Conservation (phyloP, 2,888 invertebrate genomes). For the Phaonia tiefii region DNA sequence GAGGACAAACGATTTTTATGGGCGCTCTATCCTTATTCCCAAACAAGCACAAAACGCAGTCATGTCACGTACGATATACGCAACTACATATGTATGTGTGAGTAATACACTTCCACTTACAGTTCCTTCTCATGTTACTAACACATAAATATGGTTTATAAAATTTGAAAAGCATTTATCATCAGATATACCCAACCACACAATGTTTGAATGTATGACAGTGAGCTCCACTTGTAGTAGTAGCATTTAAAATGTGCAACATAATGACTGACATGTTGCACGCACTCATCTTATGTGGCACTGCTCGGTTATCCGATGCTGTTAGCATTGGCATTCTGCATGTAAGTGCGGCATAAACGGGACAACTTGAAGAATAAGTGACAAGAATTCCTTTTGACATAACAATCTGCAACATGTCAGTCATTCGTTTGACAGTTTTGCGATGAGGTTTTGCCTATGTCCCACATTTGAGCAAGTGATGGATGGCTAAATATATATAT, state of each 20-base stretch:
- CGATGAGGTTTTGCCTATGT: background rate
- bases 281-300: too few species aligned
- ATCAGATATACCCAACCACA: too few species aligned
- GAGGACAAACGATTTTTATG: constrained; percentile 17
- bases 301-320: background rate
- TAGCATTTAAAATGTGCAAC: too few species aligned
- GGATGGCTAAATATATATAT: too few species aligned
- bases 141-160: background rate
- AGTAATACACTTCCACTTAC: background rate
- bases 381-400: constrained; percentile 32
- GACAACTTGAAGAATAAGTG: background rate
- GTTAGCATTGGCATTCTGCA: background rate
- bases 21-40: constrained; percentile 17
- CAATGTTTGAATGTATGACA: too few species aligned
- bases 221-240: too few species aligned
- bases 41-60: background rate
- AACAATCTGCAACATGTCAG: constrained; percentile 47
- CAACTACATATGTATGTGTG: background rate
- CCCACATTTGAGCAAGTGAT: too few species aligned
- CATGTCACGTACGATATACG: constrained; percentile 6
- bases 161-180: background rate
- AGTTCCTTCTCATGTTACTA: background rate
- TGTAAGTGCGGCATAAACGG: background rate
- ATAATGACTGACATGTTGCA: background rate
- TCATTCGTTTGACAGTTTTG: background rate